A percentile compares a stretch with the other conserved stretches of the same genome.
These are phyloP conservation scores for Fragum sueziense DNA, from an alignment of 2,888 invertebrate genomes.

Conservation along the genomic window DNA sequence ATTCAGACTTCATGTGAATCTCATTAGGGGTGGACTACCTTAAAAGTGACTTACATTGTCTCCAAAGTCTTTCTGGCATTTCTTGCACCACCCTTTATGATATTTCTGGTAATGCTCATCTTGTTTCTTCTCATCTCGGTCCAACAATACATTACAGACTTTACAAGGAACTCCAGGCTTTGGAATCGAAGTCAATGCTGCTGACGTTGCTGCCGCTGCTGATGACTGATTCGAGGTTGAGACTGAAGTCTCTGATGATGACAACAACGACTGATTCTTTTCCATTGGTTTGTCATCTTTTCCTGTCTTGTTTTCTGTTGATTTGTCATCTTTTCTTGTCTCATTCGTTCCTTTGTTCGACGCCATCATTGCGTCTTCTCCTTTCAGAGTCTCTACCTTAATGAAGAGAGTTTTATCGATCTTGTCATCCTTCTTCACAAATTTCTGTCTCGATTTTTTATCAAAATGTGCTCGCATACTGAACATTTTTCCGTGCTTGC, in stretches of 20 bases:
- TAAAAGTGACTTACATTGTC: background rate
- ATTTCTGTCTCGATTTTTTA: background rate
- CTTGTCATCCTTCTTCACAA: background rate
- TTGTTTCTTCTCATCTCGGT: background rate
- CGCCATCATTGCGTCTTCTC: too few species aligned
- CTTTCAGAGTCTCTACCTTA: slow-evolving; percentile 8
- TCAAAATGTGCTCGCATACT: slow-evolving; percentile 15
- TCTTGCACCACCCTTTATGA: background rate
- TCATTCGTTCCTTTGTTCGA: too few species aligned
- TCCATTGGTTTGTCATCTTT: too few species aligned
- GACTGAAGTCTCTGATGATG: too few species aligned
- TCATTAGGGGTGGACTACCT: too few species aligned
- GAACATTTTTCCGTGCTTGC: background rate
- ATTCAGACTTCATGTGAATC: too few species aligned
- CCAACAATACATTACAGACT: background rate
- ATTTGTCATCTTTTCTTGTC: too few species aligned
- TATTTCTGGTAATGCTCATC: background rate
- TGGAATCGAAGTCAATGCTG: too few species aligned
- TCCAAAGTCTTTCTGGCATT: slow-evolving; percentile 7
- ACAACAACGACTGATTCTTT: too few species aligned
- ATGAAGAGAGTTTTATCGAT: background rate
- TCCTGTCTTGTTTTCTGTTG: too few species aligned
- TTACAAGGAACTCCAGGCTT: background rate
- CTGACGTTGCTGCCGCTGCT: too few species aligned
- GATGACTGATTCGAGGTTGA: too few species aligned